Conservation (phyloP, 2,797 vertebrate genomes). For the Otolemur crassicaudatus region DNA sequence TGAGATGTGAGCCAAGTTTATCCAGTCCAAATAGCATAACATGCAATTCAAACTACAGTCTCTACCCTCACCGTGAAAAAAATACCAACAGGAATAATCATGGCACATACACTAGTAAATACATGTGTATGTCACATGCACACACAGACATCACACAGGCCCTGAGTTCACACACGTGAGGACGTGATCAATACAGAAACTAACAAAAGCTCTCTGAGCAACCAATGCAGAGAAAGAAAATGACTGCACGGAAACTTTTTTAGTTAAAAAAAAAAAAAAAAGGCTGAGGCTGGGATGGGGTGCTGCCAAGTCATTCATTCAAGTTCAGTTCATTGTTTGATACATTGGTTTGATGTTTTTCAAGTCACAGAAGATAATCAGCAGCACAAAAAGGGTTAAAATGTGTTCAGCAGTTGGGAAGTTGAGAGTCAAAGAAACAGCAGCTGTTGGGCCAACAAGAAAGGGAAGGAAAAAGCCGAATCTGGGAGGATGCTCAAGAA, state of each 20-base stretch:
- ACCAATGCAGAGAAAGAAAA: neutral
- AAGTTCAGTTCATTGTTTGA: neutral
- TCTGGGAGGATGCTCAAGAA: neutral
- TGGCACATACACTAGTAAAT: neutral
- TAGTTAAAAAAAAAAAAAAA: neutral
- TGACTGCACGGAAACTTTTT: neutral
- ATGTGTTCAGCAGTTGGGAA: neutral
- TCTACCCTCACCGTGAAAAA: neutral
- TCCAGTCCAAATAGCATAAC: neutral
- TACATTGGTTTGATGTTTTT: neutral
- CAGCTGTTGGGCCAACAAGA: neutral
- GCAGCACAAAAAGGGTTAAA: neutral
- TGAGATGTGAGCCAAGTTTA: neutral
- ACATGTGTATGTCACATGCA: neutral
- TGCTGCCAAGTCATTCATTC: neutral
- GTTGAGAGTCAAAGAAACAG: neutral
- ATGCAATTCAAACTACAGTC: neutral
- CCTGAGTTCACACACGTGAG: neutral
- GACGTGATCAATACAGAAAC: neutral
- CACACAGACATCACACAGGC: neutral
- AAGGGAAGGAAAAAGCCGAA: neutral
- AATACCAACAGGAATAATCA: neutral
- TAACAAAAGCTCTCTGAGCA: neutral
- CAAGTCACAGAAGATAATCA: neutral
- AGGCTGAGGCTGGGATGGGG: accelerated